Conservation (phyloP, 2,797 vertebrate species). For the Acestrorhynchus altus region DNA sequence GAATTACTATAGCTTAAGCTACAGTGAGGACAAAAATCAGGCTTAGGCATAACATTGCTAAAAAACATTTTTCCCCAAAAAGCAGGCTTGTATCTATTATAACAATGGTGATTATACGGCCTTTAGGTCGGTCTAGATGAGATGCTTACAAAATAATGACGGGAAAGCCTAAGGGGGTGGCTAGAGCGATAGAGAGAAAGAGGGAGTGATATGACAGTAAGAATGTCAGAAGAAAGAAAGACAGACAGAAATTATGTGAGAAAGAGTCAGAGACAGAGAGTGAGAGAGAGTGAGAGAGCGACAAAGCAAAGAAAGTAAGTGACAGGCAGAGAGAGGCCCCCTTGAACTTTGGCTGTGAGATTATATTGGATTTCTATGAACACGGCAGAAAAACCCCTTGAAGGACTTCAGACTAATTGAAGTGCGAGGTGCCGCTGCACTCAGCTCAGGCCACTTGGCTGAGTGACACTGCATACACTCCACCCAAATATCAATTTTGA, state of each 20-base stretch:
- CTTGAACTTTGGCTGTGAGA: slow-evolving; percentile 33
- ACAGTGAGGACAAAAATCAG: background rate
- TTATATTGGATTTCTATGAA: slow-evolving; percentile 38
- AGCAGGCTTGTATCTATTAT: slow-evolving; percentile 5
- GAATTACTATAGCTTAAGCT: background rate
- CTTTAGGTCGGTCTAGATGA: background rate
- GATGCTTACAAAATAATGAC: slow-evolving; percentile 37
- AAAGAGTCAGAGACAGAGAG: background rate
- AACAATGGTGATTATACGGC: background rate
- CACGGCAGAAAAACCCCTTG: slow-evolving; percentile 28
- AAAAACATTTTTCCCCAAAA: too few species aligned
- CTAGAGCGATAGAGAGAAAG: background rate
- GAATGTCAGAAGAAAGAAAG: background rate
- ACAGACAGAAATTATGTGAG: background rate
- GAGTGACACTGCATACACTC: slow-evolving; percentile 15
- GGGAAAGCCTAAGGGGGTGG: slow-evolving; percentile 42
- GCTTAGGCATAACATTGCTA: too few species aligned
- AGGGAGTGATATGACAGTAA: slow-evolving; percentile 11
- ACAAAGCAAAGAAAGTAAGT: slow-evolving; percentile 54
- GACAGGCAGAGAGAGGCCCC: slow-evolving; percentile 60
- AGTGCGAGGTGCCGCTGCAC: slow-evolving; percentile 15
- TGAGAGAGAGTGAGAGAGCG: background rate
- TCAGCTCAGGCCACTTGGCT: slow-evolving; percentile 14
- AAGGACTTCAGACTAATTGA: slow-evolving; percentile 38
- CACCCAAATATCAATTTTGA: slow-evolving; percentile 33